Evolutionary conservation across 2,888 invertebrate genomes (phyloP), one percentile per base, ranked within the genome.

Genomic region (Ichneumoninae sp.): DNA sequence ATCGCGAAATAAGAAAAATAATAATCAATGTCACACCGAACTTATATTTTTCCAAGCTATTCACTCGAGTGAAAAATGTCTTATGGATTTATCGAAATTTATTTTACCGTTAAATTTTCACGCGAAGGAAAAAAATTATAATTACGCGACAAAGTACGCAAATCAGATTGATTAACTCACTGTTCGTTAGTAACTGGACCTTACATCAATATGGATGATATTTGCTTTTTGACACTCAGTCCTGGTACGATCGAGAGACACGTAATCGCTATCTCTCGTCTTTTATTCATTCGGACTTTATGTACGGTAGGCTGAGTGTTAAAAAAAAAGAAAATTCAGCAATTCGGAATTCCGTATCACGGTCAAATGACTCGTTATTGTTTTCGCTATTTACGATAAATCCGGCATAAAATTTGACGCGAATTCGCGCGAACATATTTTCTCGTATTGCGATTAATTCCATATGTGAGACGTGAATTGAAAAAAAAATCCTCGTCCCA

Each of bases 111-210:
- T 8, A 60, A 63, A 47, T 47, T 19, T 30, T 33, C 5, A 50
- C 40, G 26, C 40, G 60, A 16, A 30, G 26, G 47, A 26, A 33
- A 44, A 16, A 33, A 16, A 60, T 47, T 13, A 7, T 54, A 30
- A 60, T 36, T 22, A 16, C 30, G 19, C 7, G 74, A 63, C 65
- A 63, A 75, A 65, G 74, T 65, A 50, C 33, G 50, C 50, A 13
- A 75, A 75, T 6, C 4, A 36, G 50, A 50, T 50, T 52, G 5
- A 50, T 22, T 30, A 36, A 74, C 19, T 8, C 47, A 78, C 52
- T 68, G 81, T 60, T 83, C n/a, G 26, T 75, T 71, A 73, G 75
- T 82, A 77, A 86, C 57, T 84, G 44, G 75, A 85, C 85, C 73
- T 86, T 71, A 82, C 76, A 75, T 69, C 75, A 66, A 82, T 70